Evolutionary conservation across 2,797 vertebrate species (phyloP), one percentile per base, ranked within the genome.

Genomic region (Esox masquinongy): DNA sequence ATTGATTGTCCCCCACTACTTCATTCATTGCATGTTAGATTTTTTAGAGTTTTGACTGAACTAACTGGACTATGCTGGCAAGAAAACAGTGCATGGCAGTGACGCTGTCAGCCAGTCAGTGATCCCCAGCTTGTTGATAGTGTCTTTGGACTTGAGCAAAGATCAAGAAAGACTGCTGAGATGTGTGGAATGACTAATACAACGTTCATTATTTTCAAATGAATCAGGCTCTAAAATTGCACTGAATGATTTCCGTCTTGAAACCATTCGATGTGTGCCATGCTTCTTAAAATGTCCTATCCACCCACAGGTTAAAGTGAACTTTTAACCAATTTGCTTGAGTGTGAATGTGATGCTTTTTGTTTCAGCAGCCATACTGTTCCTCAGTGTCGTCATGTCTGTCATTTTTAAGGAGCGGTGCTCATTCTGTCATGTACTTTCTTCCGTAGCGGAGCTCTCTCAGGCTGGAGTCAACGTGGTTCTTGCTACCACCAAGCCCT

Each of bases 381-480:
- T 34, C 26, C 63, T 34, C 29, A 5, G 12, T 66, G 26, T 34
- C 63, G 34, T 16, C 26, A 17, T 64, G 61, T 16, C 26, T 14
- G 12, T 64, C 5, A 22, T 39, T 29, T 64, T 24, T 31, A 17
- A 31, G 16, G 15, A 15, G 26, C 7, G 12, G 7, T 31, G 15
- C 29, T 66, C 29, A 31, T 29, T 64, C 26, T 66, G 12, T 53
- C 4, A 39, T 66, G 5, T 66, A 36, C 0, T 66, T 47, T 66
- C 39, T 29, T 51, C 19, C 72, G 51, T 90, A 96, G 95, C 92
- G 68, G 97, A 98, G 85, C 86, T 94, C 19, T 93, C 94, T 1
- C 94, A 95, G 74, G 88, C 93, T 17, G 86, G 86, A 0, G 1
- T 86, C 80, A 84, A 90, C 81, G 86, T 78, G 72, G 91, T 86